Evolutionary conservation across 2,888 invertebrate genomes (phyloP), one percentile per base, ranked within the genome.

Genomic region (Callosobruchus maculatus): DNA sequence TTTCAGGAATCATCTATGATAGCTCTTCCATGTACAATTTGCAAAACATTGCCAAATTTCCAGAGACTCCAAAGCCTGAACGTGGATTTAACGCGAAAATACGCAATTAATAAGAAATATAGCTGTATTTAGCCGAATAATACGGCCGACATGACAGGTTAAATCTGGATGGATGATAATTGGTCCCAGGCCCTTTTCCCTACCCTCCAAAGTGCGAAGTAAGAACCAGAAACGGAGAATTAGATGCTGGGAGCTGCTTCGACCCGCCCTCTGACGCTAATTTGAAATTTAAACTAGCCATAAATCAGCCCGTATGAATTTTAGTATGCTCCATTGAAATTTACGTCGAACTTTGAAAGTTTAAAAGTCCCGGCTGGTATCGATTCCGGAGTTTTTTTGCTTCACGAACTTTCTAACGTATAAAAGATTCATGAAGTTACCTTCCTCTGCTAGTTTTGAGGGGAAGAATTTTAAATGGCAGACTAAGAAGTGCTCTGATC

Each of bases 221-320:
- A 84, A 84, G 83, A 84, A 82, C 81, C 83, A 77, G 81, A 82
- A 82, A 83, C 79, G 81, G 81, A 80, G 81, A 82, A 82, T 83
- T 83, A 83, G 82, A 83, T 83, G 82, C 83, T 83, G 81, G 81
- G 81, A 81, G 81, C 80, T 83, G 80, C 82, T 83, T 83, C 82
- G 82, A 82, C 81, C 79, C 78, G 82, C 78, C 77, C 82, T 3
- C 49, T 84, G 85, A 85, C 85, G 83, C 84, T 85, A 85, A 85
- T 85, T 85, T 84, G 83, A 85, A 85, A 85, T 85, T 85, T 85
- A 85, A 85, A 85, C 85, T 83, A 79, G 83, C 78, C 80, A 80
- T 85, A 85, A 85, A 85, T 85, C 82, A 84, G 83, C 81, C 82
- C 83, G 82, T 83, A 84, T 84, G 84, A 85, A 85, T 85, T 85